phyloP scores from a whole-genome alignment of 2,888 invertebrate genomes.

The Augochlorella aurata region DNA sequence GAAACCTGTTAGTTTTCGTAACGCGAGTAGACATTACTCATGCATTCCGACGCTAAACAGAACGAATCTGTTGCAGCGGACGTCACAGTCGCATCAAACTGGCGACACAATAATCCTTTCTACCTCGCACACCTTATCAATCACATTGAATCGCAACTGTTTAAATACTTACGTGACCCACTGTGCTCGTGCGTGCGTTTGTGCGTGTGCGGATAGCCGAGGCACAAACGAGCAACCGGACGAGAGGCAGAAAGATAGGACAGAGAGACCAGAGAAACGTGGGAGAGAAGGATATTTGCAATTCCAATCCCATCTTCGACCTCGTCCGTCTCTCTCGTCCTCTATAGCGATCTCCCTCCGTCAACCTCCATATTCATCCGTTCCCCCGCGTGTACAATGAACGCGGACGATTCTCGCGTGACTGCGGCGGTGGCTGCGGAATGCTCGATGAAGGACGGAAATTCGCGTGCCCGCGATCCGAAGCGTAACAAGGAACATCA shows the following conservation, averaged over 20 bases:
- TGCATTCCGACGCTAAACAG: background rate
- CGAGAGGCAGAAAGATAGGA: constrained; percentile 55
- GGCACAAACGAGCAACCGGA: constrained; percentile 38
- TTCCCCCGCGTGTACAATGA: constrained; percentile 35
- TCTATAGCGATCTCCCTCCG: background rate
- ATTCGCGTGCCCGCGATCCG: constrained; percentile 36
- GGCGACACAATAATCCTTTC: background rate
- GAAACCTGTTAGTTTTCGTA: too few species aligned
- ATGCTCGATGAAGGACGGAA: constrained; percentile 62
- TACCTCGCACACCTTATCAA: constrained; percentile 14
- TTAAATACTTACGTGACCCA: constrained; percentile 15
- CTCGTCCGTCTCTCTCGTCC: constrained; percentile 54
- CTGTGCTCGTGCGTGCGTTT: background rate
- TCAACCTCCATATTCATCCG: constrained; percentile 38
- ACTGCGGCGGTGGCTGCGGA: constrained; percentile 54
- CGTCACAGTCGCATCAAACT: background rate
- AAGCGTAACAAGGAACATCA: constrained; percentile 28
- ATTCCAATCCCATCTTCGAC: constrained; percentile 71
- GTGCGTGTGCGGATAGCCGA: constrained; percentile 23
- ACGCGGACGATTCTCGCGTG: constrained; percentile 64
- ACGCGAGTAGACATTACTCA: too few species aligned
- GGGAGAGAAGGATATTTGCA: constrained; percentile 68
- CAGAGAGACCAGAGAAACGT: constrained; percentile 50
- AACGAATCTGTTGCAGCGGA: constrained; percentile 1
- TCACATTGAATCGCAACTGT: constrained; percentile 4